phyloP scores from a whole-genome alignment of 2,113 vertebrate genomes.

The Phodopus roborovskii region DNA sequence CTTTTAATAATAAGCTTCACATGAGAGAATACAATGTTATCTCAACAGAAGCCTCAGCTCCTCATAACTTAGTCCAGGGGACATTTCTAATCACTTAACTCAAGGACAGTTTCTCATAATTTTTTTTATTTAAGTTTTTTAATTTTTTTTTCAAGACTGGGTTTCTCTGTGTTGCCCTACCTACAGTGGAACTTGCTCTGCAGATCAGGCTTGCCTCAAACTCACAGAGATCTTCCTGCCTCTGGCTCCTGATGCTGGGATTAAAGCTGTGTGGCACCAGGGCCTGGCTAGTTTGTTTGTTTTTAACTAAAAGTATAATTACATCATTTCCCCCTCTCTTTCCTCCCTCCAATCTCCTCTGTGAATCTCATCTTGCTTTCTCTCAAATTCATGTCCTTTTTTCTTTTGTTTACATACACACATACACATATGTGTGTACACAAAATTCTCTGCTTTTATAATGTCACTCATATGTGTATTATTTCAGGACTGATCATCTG shows the following conservation, averaged over 20 bases:
- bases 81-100: neutral
- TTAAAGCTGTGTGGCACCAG: neutral
- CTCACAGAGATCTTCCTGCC: neutral
- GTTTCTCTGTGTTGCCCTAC: neutral
- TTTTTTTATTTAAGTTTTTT: neutral
- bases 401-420: neutral
- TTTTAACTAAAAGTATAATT: neutral
- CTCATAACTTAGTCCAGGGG: neutral
- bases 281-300: neutral
- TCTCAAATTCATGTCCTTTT: neutral
- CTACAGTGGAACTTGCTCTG: neutral
- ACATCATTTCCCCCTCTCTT: neutral
- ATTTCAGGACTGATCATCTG: neutral
- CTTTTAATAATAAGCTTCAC: conserved; percentile 9
- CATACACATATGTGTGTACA: neutral
- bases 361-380: neutral
- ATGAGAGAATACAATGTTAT: neutral
- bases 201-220: neutral
- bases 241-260: neutral
- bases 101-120: neutral
- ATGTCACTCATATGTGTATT: neutral
- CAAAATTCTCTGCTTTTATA: neutral
- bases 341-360: neutral
- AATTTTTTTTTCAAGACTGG: neutral
- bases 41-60: neutral